Evolutionary conservation across 2,113 vertebrate species (phyloP), one percentile per base, ranked within the genome.

Genomic region (Acrocephalus arundinaceus): DNA sequence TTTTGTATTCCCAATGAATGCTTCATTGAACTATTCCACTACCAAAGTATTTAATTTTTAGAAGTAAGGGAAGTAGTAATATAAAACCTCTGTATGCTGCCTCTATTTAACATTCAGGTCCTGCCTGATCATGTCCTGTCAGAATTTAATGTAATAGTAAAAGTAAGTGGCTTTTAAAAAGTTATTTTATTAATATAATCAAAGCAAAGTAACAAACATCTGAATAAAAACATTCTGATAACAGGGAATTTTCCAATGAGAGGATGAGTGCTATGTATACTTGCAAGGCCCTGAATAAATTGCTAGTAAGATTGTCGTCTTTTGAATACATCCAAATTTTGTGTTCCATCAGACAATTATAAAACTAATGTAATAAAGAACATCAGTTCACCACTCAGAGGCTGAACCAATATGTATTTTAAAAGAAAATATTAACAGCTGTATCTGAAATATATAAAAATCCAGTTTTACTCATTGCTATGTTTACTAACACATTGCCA

Each of bases 21-120:
- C 62, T 94, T 94, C 8, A 0, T 76, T 85, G 67, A 83, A 79
- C 30, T 88, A 48, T 70, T 92, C 27, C 37, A 92, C 87, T 92
- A 86, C 20, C 13, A 12, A 86, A 78, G 16, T 43, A 73, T 91
- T 89, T 66, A 14, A 45, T 55, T 92, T 90, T 92, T 74, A 57
- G 57, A 84, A 92, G 68, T 86, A 77, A 92, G 84, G 52, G 10
- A 72, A 65, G 21, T 58, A 83, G 43, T 71, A 43, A 72, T 49
- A 67, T 39, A 66, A 86, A 94, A 74, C 4, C 8, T 45, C 23
- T 71, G 11, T 55, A 45, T 74, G 30, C 27, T 74, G 35, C 43
- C 61, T 77, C 55, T 91, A n/a, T 39, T 96, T 90, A 85, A 63
- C 22, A 89, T 85, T 77, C 49, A 89, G 76, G 51, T 74, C 89